Evolutionary conservation across 2,888 invertebrate genomes (phyloP), one percentile per base, ranked within the genome.

Genomic region (Lumbricus terrestris): DNA sequence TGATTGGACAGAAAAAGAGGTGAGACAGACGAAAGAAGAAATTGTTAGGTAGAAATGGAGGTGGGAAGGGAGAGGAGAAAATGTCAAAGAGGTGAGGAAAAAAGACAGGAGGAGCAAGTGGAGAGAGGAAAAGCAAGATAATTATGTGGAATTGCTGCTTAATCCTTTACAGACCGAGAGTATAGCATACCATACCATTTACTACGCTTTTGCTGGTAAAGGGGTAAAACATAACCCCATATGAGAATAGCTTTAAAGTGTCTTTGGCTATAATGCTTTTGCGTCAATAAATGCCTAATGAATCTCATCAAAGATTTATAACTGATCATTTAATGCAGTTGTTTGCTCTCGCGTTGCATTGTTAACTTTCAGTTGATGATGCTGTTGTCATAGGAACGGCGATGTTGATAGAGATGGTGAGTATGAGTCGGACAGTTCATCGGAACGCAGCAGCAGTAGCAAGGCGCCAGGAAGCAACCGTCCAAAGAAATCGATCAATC

Each of bases 381-480:
- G 47, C 35, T 83, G 83, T 37, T 37, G 85, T 0, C 37, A 6
- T 85, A 85, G 85, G 85, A 37, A 85, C 42, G 47, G 88, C 40
- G 88, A 88, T 33, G 40, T 40, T 18, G 88, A 88, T 33, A 37
- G 88, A 47, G 88, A 88, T 33, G 88, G 40, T 20, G 88, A 47
- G 38, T 33, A 35, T 40, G 42, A 88, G 88, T 88, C 88, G 18
- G 88, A 40, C 40, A 35, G 85, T 85, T 85, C 85, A 85, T 85
- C 85, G 8, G 85, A 85, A 23, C 38, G 47, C 82, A 90, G 90
- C 88, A 90, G 35, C 88, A 82, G 88, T 47, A 93, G 88, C 89
- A 90, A 92, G 85, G 93, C 93, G 3, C 93, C 93, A 20, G 93
- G 93, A 29, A 92, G 92, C 88, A 93, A 93, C 88, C 91, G 92